Base-by-base conservation (phyloP, 2,888 invertebrate species). In the Geotrupes spiniger region DNA sequence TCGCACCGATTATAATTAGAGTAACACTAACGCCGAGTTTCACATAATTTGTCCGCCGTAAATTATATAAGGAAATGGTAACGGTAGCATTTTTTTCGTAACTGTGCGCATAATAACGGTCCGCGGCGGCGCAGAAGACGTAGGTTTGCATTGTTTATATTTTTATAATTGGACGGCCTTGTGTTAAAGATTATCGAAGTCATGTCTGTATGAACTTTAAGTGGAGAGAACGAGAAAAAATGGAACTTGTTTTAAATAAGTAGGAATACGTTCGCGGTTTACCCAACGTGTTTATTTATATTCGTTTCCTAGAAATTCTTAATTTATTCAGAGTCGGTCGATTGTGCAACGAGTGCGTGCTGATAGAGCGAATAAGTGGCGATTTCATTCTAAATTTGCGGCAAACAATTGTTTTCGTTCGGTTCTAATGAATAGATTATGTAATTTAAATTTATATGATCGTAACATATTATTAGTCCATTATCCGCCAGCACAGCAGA, bases 61-160 rank as follows among this genome's bases (percentile, higher is more conserved):
- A 33, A 33, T 33, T 33, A 33, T 10, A 33, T 33, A 33, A 33
- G 33, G 33, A 33, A 33, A 33, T 14, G 14, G 33, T 33, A 33
- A 33, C 33, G 33, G 33, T 10, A 15, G n/a, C 11, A 8, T 33
- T 33, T 15, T 33, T 10, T 8, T 33, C n/a, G n/a, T n/a, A n/a
- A n/a, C n/a, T n/a, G n/a, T n/a, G n/a, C n/a, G n/a, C n/a, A 29
- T 29, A 29, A 29, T 29, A 29, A 29, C 29, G 29, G 29, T 29
- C 10, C 29, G 29, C 10, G 10, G 29, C 12, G 12, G 12, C 29
- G 29, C 29, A 29, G 29, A n/a, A n/a, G n/a, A n/a, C n/a, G n/a
- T n/a, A 11, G 29, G 10, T 12, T 29, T 29, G 29, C 29, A 29
- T 29, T 29, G 29, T 29, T 29, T 29, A 29, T 29, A 29, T 29